Conservation (phyloP, 92 coral and sea anemone genomes). For the Diadumene lineata region DNA sequence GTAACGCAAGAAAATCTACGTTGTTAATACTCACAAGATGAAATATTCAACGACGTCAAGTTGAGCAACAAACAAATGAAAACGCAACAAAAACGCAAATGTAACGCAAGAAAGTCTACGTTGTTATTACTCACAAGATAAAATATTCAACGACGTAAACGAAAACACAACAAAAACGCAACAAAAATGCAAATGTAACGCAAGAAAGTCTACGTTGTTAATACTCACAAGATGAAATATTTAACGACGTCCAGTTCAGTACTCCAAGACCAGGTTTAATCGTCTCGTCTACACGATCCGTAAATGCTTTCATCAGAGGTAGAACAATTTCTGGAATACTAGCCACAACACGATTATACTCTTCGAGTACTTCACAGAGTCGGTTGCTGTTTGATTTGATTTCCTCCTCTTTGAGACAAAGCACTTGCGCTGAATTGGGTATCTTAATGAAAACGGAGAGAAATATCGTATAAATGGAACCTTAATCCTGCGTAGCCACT, state of each 20-base stretch:
- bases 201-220: too few species aligned
- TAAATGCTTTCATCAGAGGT: slow-evolving; percentile 95
- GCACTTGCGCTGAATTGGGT: slow-evolving; percentile 88
- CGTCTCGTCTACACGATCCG: slow-evolving; percentile 89
- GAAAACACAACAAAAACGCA: too few species aligned
- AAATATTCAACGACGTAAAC: too few species aligned
- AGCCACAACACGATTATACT: slow-evolving; percentile 67
- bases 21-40: too few species aligned
- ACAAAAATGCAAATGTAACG: neutral
- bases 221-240: slow-evolving; percentile 82
- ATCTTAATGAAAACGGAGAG: slow-evolving; percentile 52
- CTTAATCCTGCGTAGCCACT: too few species aligned
- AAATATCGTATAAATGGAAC: too few species aligned
- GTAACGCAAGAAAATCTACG: too few species aligned
- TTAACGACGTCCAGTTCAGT: slow-evolving; percentile 95
- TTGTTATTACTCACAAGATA: too few species aligned
- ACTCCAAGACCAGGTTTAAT: slow-evolving; percentile 96
- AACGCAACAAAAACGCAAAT: too few species aligned
- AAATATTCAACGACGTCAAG: too few species aligned
- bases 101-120: too few species aligned
- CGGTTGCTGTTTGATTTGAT: slow-evolving; percentile 88
- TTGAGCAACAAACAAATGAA: too few species aligned
- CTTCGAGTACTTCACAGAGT: slow-evolving; percentile 71
- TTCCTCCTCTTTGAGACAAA: slow-evolving; percentile 88
- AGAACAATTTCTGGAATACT: slow-evolving; percentile 85